Evolutionary conservation across 2,113 vertebrate genomes (phyloP).

Genomic region (Rhabdomys dilectus): DNA sequence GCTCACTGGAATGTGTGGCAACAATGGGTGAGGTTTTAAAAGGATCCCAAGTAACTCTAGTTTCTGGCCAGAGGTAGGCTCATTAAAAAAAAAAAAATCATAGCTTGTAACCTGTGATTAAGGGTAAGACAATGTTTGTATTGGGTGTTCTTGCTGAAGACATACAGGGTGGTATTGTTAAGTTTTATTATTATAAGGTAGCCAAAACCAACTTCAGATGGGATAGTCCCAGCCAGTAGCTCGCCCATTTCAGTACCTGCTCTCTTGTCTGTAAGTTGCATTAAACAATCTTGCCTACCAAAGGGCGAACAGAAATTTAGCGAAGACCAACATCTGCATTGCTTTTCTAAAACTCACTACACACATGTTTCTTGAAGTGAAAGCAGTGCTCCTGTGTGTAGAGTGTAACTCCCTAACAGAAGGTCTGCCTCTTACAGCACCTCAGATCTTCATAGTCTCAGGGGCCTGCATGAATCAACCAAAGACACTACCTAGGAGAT

Average conservation of each 20-base stretch:
- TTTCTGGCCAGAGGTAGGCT: not conserved
- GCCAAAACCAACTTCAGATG: not conserved
- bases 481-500: not conserved
- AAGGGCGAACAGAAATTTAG: not conserved
- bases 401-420: not conserved
- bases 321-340: not conserved
- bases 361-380: not conserved
- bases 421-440: not conserved
- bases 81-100: constrained; percentile 8
- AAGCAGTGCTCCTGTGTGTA: not conserved
- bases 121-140: constrained; percentile 54
- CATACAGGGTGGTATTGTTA: constrained; percentile 31
- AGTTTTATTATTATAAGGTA: constrained; percentile 1
- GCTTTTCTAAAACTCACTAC: constrained; percentile 43
- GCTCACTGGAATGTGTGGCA: not conserved
- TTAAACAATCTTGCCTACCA: constrained; percentile 8
- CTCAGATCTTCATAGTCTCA: not conserved
- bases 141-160: not conserved
- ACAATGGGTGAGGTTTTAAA: not conserved
- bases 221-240: not conserved
- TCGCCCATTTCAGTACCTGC: not conserved
- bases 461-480: not conserved
- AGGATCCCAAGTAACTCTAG: not conserved
- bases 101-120: not conserved
- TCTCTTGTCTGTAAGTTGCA: not conserved